Evolutionary conservation across 2,888 invertebrate genomes (phyloP), one percentile per base, ranked within the genome.

Genomic region (Trachelus iudaicus): DNA sequence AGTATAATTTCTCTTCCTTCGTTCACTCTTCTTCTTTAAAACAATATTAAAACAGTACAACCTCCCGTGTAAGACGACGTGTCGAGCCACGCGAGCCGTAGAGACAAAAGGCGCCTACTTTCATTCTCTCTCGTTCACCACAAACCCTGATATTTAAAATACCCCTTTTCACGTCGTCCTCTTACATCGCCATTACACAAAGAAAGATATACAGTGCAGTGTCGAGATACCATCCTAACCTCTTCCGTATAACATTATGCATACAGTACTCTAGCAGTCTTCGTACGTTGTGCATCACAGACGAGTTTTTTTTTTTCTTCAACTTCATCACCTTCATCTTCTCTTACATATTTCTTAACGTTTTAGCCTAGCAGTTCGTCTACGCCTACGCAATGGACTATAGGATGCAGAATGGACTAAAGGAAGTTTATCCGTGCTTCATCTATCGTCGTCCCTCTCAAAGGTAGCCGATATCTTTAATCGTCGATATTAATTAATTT

Each of bases 281-380:
- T 71, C 71, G 71, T 71, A 71, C 71, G 3, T 71, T 71, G 71
- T 71, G 71, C 71, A 71, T 71, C 71, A 71, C 71, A 71, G 71
- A 71, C 71, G 71, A 71, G 71, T 71, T 71, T 31, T 33, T 71
- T 33, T 71, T 34, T 23, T 56, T 56, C 56, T 9, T 56, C 56
- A 56, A 23, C 56, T 23, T 56, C 23, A 56, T 56, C 56, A 23
- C 23, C 23, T 23, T 56, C 23, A 40, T 15, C 40, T 15, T 15
- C 56, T 56, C 9, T 56, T 56, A 56, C 56, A 56, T 56, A 56
- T 56, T 56, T 56, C 56, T 23, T 56, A 56, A 56, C 23, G 56
- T 56, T 56, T 56, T 56, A 56, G 23, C 23, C 56, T 56, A 56
- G 56, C 56, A 56, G 23, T 56, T 56, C 56, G 56, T 56, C 23